Evolutionary conservation across 1,140 invertebrate genomes (phyloP), one percentile per base, ranked within the genome.

Genomic region (Nasonia vitripennis): DNA sequence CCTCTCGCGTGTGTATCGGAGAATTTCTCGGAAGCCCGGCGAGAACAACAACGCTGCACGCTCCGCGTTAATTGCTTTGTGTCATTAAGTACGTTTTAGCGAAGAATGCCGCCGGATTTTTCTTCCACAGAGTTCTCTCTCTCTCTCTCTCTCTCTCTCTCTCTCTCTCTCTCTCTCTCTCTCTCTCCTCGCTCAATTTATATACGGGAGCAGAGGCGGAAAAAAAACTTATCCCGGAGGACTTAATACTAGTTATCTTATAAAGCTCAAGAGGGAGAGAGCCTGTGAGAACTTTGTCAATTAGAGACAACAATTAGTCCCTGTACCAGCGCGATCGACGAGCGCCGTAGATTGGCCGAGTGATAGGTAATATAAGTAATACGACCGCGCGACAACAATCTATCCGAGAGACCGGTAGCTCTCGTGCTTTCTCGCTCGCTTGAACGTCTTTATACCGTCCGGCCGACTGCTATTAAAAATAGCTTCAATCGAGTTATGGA

Each of bases 261-360:
- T 45, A 79, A 84, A 62, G 48, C 55, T 70, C n/a, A 20, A 62
- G 14, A 45, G 41, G 10, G 41, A 45, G 41, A 45, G 84, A 90
- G 91, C 90, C 90, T 92, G 55, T 62, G 91, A 92, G 91, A 92
- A 92, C 90, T 90, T 91, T 84, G 89, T 92, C 91, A 92, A 92
- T 92, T 92, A 92, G 89, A 87, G 88, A 87, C 83, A 91, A 92
- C 89, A 92, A 92, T 92, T 91, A 92, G 90, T 89, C 87, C 85
- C 84, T 87, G 51, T 86, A 87, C 71, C 77, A 78, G 82, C 62
- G 87, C 67, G 80, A 86, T 89, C 86, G 85, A 62, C 34, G 82
- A 79, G 68, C 74, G 51, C 55, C 71, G 68, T 62, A 88, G 79
- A 78, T 82, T 81, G 78, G 71, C 27, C 70, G 78, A 87, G 85